phyloP scores from a whole-genome alignment of 2,888 invertebrate species.

The Teleogryllus oceanicus region DNA sequence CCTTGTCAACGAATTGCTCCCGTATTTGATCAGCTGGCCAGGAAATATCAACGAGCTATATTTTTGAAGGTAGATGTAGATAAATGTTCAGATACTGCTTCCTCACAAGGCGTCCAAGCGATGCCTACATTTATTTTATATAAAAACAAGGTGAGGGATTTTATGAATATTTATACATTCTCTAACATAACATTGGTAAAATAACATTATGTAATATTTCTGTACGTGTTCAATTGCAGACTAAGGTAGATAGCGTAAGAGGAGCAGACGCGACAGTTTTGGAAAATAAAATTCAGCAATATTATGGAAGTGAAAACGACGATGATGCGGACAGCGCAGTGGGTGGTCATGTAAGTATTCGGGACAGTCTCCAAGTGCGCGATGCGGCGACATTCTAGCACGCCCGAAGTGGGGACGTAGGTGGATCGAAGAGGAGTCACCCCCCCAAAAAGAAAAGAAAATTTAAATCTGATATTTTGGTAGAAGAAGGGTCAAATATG shows the following conservation, averaged over 20 bases:
- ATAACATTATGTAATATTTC: slow-evolving; percentile 18
- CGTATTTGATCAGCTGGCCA: slow-evolving; percentile 81
- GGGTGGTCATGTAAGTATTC: slow-evolving; percentile 72
- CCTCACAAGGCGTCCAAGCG: slow-evolving; percentile 82
- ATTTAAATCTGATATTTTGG: no score
- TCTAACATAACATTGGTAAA: background rate
- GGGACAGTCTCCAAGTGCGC: no score
- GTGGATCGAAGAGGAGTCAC: no score
- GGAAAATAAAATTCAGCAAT: slow-evolving; percentile 86
- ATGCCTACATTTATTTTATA: slow-evolving; percentile 99
- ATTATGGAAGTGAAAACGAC: slow-evolving; percentile 64
- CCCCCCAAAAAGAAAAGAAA: no score
- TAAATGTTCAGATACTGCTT: slow-evolving; percentile 83
- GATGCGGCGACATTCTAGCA: no score
- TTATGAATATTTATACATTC: background rate
- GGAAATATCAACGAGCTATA: slow-evolving; percentile 80
- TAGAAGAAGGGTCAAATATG: no score
- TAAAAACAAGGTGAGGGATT: slow-evolving; percentile 64
- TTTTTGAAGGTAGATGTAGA: slow-evolving; percentile 96
- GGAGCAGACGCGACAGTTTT: slow-evolving; percentile 81
- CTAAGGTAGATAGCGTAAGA: slow-evolving; percentile 79
- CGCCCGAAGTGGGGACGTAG: no score
- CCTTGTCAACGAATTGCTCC: slow-evolving; percentile 96
- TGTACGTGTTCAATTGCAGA: slow-evolving; percentile 49
- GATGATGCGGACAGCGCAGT: slow-evolving; percentile 59